Conservation (phyloP, 2,797 vertebrate genomes). For the Eulemur albifrons region DNA sequence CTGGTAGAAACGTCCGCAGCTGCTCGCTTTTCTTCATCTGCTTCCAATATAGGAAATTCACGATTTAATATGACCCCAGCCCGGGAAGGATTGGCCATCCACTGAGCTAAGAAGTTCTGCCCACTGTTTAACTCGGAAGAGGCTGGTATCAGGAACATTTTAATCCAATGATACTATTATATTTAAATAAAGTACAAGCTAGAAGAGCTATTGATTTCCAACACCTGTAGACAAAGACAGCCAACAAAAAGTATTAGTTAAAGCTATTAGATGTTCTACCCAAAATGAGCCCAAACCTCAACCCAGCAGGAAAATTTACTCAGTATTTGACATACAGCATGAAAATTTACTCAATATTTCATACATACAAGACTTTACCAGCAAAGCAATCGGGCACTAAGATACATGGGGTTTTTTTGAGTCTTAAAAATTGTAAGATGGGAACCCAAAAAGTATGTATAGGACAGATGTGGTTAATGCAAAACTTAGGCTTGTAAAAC, state of each 20-base stretch:
- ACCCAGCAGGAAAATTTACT: conserved; percentile 13
- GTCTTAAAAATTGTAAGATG: not conserved
- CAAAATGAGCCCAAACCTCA: not conserved
- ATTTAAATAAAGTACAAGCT: conserved; percentile 48
- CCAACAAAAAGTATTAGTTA: conserved; percentile 45
- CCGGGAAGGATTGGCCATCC: conserved; percentile 88
- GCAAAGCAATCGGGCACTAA: not conserved
- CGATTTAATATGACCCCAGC: conserved; percentile 91
- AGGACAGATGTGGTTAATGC: too few species aligned
- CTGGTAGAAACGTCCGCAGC: conserved; percentile 82
- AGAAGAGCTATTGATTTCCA: conserved; percentile 38
- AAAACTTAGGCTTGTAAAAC: too few species aligned
- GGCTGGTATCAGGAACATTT: conserved; percentile 87
- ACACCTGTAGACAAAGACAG: conserved; percentile 61
- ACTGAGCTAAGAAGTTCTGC: conserved; percentile 86
- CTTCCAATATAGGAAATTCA: conserved; percentile 81
- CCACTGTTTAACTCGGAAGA: conserved; percentile 85
- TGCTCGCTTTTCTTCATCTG: conserved; percentile 64
- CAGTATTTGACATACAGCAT: not conserved
- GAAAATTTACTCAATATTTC: conserved; percentile 38
- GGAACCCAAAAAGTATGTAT: too few species aligned
- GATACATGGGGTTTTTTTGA: not conserved
- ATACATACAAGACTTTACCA: conserved; percentile 30
- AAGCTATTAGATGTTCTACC: not conserved
- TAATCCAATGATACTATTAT: conserved; percentile 9